Evolutionary conservation across 2,888 invertebrate genomes (phyloP).

Genomic region (Diadromus collaris): DNA sequence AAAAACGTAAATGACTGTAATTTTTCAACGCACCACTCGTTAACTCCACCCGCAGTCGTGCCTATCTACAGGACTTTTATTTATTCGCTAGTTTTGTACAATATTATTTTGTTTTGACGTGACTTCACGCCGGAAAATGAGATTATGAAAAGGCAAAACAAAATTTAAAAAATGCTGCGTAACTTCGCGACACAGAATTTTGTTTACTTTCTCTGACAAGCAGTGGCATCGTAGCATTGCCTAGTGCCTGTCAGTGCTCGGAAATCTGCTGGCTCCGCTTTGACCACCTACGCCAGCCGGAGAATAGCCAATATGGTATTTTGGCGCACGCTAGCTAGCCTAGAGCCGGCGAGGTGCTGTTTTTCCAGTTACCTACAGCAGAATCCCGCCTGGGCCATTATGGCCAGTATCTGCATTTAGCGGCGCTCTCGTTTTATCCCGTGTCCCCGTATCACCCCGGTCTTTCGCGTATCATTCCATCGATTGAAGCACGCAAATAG

Average conservation of each 20-base stretch:
- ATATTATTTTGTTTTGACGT: conserved; percentile 34
- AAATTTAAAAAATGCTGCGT: too few relatives aligned
- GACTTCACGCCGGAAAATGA: too few relatives aligned
- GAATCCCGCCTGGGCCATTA: background rate
- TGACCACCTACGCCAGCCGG: too few relatives aligned
- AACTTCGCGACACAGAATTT: too few relatives aligned
- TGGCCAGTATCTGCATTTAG: background rate
- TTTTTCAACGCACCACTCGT: conserved; percentile 55
- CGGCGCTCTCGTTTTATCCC: background rate
- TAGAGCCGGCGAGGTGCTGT: too few relatives aligned
- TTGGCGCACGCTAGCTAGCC: too few relatives aligned
- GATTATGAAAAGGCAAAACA: too few relatives aligned
- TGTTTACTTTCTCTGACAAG: too few relatives aligned
- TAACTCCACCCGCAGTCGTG: conserved; percentile 42
- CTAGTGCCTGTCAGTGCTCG: too few relatives aligned
- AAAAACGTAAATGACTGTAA: conserved; percentile 40
- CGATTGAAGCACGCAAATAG: background rate
- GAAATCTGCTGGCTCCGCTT: background rate
- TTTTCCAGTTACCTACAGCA: background rate
- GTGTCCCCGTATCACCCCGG: background rate
- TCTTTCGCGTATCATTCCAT: background rate
- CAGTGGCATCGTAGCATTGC: too few relatives aligned
- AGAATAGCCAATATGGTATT: too few relatives aligned
- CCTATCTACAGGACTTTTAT: conserved; percentile 11
- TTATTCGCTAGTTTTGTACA: conserved; percentile 25